Percentiles rank a stretch among this genome's conserved stretches.
Conservation (phyloP, 2,113 vertebrate species). For the Oryzias javanicus region DNA sequence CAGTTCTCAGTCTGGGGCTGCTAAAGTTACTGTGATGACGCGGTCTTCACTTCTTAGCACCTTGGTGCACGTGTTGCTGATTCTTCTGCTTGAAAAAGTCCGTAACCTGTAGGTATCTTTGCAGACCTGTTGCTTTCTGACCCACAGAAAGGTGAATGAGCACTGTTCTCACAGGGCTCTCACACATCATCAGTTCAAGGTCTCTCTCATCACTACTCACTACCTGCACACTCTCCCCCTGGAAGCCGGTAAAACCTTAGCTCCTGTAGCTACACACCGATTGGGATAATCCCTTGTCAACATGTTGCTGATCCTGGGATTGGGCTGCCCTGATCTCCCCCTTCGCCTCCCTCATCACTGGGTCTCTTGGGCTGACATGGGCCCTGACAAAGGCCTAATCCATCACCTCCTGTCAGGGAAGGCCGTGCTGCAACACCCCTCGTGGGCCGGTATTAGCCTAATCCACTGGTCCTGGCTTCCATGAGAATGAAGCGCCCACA, state of each 20-base stretch:
- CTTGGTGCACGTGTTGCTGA: constrained; percentile 6
- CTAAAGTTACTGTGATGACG: constrained; percentile 16
- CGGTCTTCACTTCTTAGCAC: constrained; percentile 17
- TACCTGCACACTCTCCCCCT: constrained; percentile 17
- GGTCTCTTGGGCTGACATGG: constrained; percentile 68
- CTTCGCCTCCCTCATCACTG: constrained; percentile 42
- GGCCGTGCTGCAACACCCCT: constrained; percentile 67
- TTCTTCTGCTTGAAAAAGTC: neutral
- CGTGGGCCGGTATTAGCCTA: constrained; percentile 81
- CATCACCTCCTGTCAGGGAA: constrained; percentile 79
- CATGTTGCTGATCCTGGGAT: constrained; percentile 76
- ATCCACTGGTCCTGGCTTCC: constrained; percentile 77
- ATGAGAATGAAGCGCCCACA: constrained; percentile 75
- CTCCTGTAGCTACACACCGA: constrained; percentile 76
- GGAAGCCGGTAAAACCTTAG: constrained; percentile 53
- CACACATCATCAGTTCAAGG: constrained; percentile 5
- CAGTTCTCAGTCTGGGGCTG: neutral
- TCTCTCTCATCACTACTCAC: constrained; percentile 7
- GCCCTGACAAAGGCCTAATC: constrained; percentile 77
- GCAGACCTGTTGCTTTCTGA: neutral
- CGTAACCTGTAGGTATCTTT: constrained; percentile 6
- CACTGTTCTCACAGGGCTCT: constrained; percentile 8
- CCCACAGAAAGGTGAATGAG: neutral
- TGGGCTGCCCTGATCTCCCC: constrained; percentile 62
- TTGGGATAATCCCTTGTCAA: constrained; percentile 81